Evolutionary conservation across 2,797 vertebrate genomes (phyloP).

Genomic region (Falco peregrinus): DNA sequence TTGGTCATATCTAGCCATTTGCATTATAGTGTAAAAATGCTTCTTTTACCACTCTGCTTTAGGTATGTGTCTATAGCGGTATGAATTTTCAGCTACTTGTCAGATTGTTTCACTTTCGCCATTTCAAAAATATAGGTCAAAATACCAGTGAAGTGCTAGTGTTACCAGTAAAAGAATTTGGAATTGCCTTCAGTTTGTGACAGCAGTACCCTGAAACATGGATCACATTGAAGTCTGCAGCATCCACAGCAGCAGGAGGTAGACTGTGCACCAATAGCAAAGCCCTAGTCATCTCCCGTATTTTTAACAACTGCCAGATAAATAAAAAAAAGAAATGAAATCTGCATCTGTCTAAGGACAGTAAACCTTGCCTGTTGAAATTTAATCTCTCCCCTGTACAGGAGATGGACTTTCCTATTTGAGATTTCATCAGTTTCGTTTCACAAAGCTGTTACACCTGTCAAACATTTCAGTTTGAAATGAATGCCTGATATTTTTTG

Average conservation of each 20-base stretch:
- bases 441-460: constrained; percentile 68
- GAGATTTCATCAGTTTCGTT: constrained; percentile 71
- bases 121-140: constrained; percentile 30
- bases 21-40: background rate
- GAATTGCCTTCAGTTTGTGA: constrained; percentile 49
- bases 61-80: background rate
- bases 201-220: background rate
- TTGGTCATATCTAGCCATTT: background rate
- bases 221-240: background rate
- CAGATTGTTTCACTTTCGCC: background rate
- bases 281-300: background rate
- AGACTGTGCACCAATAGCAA: background rate
- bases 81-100: constrained; percentile 31
- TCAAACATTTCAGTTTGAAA: constrained; percentile 74
- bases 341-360: constrained; percentile 35
- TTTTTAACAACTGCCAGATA: constrained; percentile 31
- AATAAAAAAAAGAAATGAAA: constrained; percentile 5
- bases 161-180: background rate
- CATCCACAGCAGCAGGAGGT: constrained; percentile 20
- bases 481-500: constrained; percentile 27
- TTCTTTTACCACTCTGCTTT: background rate
- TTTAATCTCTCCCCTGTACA: constrained; percentile 37
- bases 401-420: constrained; percentile 54
- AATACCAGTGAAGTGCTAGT: background rate
- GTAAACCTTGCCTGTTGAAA: constrained; percentile 43